Base-by-base conservation (phyloP, 1,140 invertebrate genomes). In the Apis mellifera region DNA sequence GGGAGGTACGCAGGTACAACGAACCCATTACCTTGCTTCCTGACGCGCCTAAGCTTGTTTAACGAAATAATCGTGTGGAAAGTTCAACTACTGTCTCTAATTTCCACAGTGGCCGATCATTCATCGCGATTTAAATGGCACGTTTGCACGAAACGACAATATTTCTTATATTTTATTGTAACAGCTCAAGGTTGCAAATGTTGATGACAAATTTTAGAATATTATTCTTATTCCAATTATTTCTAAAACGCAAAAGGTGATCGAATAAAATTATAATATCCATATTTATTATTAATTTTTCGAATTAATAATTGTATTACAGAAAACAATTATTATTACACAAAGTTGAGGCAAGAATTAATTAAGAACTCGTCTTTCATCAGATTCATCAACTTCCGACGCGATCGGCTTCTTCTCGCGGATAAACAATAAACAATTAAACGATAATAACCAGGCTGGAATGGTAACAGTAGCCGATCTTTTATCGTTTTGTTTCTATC, bases 21-120 rank as follows among this genome's bases (percentile, higher is more conserved):
- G 78, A 83, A 83, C 69, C 74, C 60, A 68, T 62, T 69, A 73
- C 52, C 64, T 82, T 54, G 83, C 77, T 87, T 88, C 86, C 86
- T 62, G 86, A 50, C 74, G 23, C 78, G 42, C 86, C 85, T 82
- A 68, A 76, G 65, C 75, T 79, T 59, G 69, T 72, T 79, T 65
- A 59, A 42, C 62, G 62, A 75, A 81, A 81, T 54, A 9, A 42
- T 12, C 23, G 23, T 1, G n/a, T 64, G 17, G 55, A 62, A 73
- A 55, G 59, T 50, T 62, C n/a, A 60, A 17, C 42, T n/a, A 48
- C 54, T 13, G 26, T 50, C 7, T 7, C 32, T 7, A 42, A 42
- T 42, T 42, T 42, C 32, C 32, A 42, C 7, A 42, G 32, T 0
- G 5, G 4, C 7, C 3, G 32, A 7, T 7, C 32, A 42, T 42